Percentiles rank a stretch among this genome's conserved stretches.
These are phyloP conservation scores for Andrena bicolor DNA, from an alignment of 2,888 invertebrate species.

Conservation along the genomic window DNA sequence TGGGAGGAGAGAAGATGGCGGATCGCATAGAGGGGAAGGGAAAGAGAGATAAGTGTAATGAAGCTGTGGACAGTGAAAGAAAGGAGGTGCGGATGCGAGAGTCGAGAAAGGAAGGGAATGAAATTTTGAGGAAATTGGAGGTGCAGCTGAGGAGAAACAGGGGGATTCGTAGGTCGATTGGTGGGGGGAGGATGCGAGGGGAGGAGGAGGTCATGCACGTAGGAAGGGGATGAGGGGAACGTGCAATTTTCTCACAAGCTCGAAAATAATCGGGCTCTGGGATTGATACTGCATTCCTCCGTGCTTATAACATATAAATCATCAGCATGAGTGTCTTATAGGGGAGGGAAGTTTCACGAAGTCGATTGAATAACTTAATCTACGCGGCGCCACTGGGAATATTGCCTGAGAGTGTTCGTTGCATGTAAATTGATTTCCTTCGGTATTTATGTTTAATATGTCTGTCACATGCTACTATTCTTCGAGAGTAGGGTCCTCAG, in stretches of 20 bases:
- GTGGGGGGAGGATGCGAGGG: conserved; percentile 11
- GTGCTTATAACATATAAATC: conserved; percentile 42
- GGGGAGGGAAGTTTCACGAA: conserved; percentile 7
- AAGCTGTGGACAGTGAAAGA: too few relatives aligned
- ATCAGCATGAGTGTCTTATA: conserved; percentile 20
- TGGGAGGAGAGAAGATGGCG: too few relatives aligned
- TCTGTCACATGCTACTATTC: too few relatives aligned
- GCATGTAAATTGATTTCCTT: neutral
- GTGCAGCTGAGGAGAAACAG: neutral
- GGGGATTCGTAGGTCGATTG: neutral
- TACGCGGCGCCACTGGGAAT: conserved; percentile 4
- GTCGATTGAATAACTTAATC: conserved; percentile 30
- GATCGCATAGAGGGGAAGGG: too few relatives aligned
- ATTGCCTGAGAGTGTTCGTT: neutral
- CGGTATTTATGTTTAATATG: neutral
- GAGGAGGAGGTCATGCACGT: conserved; percentile 3
- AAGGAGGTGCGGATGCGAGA: too few relatives aligned
- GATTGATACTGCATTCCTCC: conserved; percentile 74
- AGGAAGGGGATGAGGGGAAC: conserved; percentile 65
- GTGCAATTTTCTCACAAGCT: conserved; percentile 82
- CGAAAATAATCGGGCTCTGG: conserved; percentile 76
- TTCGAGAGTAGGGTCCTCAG: too few relatives aligned
- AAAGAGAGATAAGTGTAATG: too few relatives aligned
- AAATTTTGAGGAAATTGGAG: neutral
- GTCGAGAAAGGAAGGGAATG: neutral